Conservation (phyloP, 64 coral and sea anemone species). For the Astreopora myriophthalma region DNA sequence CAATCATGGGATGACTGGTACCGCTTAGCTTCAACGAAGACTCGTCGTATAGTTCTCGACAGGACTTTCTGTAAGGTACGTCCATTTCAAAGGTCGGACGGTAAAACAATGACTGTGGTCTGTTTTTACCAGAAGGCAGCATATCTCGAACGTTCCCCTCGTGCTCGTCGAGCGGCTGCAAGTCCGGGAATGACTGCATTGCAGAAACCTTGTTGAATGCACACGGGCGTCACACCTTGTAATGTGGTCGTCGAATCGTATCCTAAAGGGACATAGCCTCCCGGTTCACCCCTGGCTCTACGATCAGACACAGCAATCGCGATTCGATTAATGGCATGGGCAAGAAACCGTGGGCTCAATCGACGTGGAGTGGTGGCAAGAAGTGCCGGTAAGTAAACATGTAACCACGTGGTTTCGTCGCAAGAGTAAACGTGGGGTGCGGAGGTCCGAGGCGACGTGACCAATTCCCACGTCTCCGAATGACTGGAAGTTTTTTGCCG, state of each 20-base stretch:
- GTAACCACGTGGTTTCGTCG: background rate
- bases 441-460: background rate
- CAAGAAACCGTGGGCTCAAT: background rate
- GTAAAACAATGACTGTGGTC: background rate
- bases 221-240: background rate
- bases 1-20: background rate
- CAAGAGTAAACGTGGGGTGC: background rate
- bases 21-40: background rate
- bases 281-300: background rate
- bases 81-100: background rate
- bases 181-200: background rate
- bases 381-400: background rate
- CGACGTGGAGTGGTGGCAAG: background rate
- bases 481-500: background rate
- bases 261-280: background rate
- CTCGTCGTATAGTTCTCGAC: background rate
- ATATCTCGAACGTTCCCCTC: background rate
- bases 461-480: background rate
- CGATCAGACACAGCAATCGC: background rate
- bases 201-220: background rate
- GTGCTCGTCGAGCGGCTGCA: background rate
- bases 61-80: background rate
- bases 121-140: background rate
- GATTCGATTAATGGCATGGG: background rate
- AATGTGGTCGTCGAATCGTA: background rate